These are phyloP conservation scores for Acromyrmex charruanus DNA, from an alignment of 1,140 invertebrate genomes.

Conservation along the genomic window DNA sequence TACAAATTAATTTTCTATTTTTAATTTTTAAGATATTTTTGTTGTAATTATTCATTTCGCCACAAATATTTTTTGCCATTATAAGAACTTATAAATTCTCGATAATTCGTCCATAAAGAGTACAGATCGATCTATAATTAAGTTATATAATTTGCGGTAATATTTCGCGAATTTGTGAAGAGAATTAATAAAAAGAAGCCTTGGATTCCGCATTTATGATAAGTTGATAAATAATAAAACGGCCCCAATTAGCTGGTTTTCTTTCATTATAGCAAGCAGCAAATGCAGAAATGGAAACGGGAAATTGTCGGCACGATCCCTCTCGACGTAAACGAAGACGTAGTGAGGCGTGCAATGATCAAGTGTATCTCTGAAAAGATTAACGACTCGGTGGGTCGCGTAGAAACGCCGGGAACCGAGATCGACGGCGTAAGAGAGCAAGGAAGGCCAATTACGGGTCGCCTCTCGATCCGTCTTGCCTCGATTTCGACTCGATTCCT, in stretches of 20 bases:
- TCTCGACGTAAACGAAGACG: conserved; percentile 75
- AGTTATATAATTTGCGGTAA: not conserved
- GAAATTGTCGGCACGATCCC: conserved; percentile 74
- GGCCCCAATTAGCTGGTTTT: conserved; percentile 42
- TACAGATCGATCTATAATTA: not conserved
- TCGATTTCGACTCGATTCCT: conserved; percentile 73
- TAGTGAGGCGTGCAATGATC: conserved; percentile 77
- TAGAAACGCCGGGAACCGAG: conserved; percentile 62
- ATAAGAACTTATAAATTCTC: not conserved
- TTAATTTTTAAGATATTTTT: not conserved
- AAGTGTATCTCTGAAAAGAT: conserved; percentile 75
- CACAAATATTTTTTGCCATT: no score
- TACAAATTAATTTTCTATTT: not conserved
- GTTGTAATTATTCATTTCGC: not conserved
- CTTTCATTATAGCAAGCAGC: conserved; percentile 60
- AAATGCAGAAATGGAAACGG: conserved; percentile 71
- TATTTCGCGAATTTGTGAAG: not conserved
- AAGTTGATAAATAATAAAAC: conserved; percentile 56
- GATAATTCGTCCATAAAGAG: not conserved
- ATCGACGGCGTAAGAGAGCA: conserved; percentile 70
- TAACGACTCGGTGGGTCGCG: conserved; percentile 70
- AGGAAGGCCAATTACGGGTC: conserved; percentile 72
- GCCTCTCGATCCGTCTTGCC: conserved; percentile 70
- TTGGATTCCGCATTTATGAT: not conserved
- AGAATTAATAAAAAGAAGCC: not conserved